Evolutionary conservation across 2,888 invertebrate genomes (phyloP).

Genomic region (Ophonus ardosiacus): DNA sequence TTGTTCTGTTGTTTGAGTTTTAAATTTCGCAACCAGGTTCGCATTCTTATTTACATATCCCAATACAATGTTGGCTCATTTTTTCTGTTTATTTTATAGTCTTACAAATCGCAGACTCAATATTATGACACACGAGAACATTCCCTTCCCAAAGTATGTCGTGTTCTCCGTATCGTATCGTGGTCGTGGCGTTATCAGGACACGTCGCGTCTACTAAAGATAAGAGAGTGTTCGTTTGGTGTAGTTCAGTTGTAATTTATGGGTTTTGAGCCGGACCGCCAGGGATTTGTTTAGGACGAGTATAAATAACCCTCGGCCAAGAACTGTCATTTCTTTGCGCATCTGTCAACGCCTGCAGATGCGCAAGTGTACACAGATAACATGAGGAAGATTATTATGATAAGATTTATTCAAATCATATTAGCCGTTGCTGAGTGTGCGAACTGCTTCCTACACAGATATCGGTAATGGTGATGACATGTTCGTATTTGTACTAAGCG

Average conservation of each 20-base stretch:
- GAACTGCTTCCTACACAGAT: too few species aligned
- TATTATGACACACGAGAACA: not conserved
- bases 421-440: too few species aligned
- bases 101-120: not conserved
- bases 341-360: not conserved
- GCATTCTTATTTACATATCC: too few species aligned
- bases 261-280: constrained; percentile 8
- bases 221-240: not conserved
- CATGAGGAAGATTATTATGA: too few species aligned
- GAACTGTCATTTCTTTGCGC: not conserved
- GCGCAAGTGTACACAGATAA: too few species aligned
- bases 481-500: too few species aligned
- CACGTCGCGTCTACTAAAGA: not conserved
- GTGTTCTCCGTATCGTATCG: not conserved
- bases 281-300: constrained; percentile 35
- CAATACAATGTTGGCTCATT: too few species aligned
- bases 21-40: too few species aligned
- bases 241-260: constrained; percentile 4
- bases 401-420: not conserved
- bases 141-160: not conserved
- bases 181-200: not conserved
- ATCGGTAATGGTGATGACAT: too few species aligned
- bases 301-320: constrained; percentile 6
- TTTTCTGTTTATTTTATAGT: too few species aligned
- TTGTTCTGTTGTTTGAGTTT: too few species aligned